Evolutionary conservation across 2,113 vertebrate genomes (phyloP).

Genomic region (Pelecanus crispus): DNA sequence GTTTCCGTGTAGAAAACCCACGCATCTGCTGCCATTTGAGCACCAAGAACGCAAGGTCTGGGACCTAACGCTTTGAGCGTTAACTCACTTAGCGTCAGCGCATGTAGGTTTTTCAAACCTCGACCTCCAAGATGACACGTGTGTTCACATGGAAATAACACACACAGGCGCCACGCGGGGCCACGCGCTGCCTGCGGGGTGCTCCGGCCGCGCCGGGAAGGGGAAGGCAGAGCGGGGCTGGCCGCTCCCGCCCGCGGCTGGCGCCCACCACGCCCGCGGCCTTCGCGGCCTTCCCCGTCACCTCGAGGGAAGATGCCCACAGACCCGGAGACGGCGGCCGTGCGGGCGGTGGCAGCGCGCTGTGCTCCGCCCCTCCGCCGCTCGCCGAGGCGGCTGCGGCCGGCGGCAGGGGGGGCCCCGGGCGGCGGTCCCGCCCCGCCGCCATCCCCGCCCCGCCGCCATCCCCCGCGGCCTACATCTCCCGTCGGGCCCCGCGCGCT

Average conservation of each 20-base stretch:
- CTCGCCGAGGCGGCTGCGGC: neutral
- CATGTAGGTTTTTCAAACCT: accelerated
- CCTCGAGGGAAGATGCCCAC: too few species aligned
- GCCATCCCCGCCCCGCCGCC: neutral
- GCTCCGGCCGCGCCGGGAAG: neutral
- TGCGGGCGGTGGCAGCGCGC: neutral
- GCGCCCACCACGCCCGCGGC: too few species aligned
- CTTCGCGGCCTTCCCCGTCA: too few species aligned
- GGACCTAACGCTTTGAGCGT: too few species aligned
- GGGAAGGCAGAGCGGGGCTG: neutral
- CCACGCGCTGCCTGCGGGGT: too few species aligned
- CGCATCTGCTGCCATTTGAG: neutral
- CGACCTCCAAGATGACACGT: too few species aligned
- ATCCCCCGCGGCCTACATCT: neutral
- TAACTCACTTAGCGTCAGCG: accelerated
- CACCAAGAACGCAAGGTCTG: neutral
- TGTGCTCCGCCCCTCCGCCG: neutral
- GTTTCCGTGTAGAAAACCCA: neutral
- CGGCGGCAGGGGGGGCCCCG: neutral
- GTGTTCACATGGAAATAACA: accelerated
- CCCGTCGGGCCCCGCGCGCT: neutral
- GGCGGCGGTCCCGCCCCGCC: too few species aligned
- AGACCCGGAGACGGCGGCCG: neutral
- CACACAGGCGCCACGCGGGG: neutral
- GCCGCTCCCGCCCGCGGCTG: too few species aligned